Percentiles rank a stretch among this genome's conserved stretches.
Evolutionary conservation across 2,888 invertebrate genomes (phyloP).

Genomic region (Notodonta ziczac): DNA sequence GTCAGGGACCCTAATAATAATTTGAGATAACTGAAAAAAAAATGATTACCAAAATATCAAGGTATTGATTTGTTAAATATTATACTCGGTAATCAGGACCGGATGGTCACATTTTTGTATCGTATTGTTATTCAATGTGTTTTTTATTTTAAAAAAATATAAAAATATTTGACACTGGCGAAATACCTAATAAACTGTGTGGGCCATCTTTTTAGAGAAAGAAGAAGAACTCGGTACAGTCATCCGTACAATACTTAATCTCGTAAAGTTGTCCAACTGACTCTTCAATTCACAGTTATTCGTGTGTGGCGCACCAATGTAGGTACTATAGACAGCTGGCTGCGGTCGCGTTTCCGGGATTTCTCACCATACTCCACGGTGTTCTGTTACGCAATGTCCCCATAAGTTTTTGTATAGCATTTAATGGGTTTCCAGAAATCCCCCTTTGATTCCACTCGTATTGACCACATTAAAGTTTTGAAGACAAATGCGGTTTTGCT

Average conservation of each 20-base stretch:
- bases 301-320: not conserved
- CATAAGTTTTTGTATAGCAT: slow-evolving; percentile 25
- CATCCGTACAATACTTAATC: too few relatives aligned
- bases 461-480: slow-evolving; percentile 17
- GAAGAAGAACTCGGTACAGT: too few relatives aligned
- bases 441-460: slow-evolving; percentile 9
- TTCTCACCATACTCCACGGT: slow-evolving; percentile 9
- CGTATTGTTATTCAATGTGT: too few relatives aligned
- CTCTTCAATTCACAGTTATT: slow-evolving; percentile 1
- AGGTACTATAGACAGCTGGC: slow-evolving; percentile 19
- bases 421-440: slow-evolving; percentile 27
- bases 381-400: slow-evolving; percentile 25
- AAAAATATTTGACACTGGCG: too few relatives aligned
- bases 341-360: slow-evolving; percentile 35
- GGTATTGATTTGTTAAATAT: too few relatives aligned
- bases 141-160: too few relatives aligned
- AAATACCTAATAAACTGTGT: too few relatives aligned
- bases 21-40: too few relatives aligned
- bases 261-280: not conserved
- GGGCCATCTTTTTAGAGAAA: not conserved
- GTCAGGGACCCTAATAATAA: too few relatives aligned
- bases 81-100: too few relatives aligned
- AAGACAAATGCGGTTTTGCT: slow-evolving; percentile 2
- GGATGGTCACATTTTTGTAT: too few relatives aligned
- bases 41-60: too few relatives aligned